Evolutionary conservation across 2,113 vertebrate species (phyloP).

Genomic region (Pantherophis guttatus): DNA sequence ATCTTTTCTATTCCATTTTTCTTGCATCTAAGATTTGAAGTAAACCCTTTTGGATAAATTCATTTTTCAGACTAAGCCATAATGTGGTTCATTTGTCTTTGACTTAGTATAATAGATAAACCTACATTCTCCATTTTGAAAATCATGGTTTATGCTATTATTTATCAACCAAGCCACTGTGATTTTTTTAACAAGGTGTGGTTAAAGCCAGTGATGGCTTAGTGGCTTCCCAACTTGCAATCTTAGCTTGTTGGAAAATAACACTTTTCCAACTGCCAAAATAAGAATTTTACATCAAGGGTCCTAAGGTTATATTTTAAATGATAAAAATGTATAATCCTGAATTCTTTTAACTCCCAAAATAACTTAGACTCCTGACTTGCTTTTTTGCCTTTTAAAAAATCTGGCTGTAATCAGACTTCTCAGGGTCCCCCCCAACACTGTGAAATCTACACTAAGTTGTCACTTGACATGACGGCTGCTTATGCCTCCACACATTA

Average conservation of each 20-base stretch:
- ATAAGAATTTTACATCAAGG: neutral
- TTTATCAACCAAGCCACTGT: neutral
- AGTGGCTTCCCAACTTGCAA: neutral
- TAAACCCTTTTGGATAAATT: neutral
- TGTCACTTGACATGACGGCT: slow-evolving; percentile 46
- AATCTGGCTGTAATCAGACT: neutral
- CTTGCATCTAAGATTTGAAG: neutral
- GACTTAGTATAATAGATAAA: neutral
- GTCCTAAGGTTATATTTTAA: neutral
- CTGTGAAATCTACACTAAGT: slow-evolving; percentile 42
- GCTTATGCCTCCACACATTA: slow-evolving; percentile 54
- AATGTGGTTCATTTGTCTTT: neutral
- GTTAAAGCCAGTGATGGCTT: neutral
- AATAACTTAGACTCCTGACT: neutral
- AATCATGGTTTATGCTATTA: neutral
- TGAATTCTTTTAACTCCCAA: neutral
- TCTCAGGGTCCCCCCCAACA: neutral
- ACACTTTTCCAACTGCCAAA: neutral
- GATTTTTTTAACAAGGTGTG: neutral
- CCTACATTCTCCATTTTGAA: neutral
- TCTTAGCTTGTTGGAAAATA: neutral
- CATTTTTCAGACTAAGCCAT: neutral
- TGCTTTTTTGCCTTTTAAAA: neutral
- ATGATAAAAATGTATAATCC: neutral
- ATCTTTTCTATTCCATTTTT: neutral